A percentile compares a stretch with the other conserved stretches of the same genome.
These are phyloP conservation scores for Andricus curvator DNA, from an alignment of 2,888 invertebrate genomes.

Conservation along the genomic window DNA sequence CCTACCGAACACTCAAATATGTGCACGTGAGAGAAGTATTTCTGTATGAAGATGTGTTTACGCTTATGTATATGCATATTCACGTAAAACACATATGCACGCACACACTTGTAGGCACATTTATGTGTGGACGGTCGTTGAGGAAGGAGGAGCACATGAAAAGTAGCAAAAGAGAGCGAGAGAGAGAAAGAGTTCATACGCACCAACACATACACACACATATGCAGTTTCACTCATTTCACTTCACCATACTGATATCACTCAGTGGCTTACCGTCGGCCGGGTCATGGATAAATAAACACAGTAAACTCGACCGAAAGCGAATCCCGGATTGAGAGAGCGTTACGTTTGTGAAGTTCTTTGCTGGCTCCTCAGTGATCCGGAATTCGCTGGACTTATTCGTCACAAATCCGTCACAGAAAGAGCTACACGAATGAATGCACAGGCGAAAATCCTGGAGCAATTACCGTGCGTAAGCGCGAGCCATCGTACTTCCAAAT, in stretches of 20 bases:
- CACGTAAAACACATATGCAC: not conserved
- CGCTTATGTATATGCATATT: conserved; percentile 38
- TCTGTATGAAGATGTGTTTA: conserved; percentile 32
- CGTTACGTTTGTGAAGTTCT: conserved; percentile 10
- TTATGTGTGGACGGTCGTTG: conserved; percentile 17
- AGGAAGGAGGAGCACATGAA: conserved; percentile 47
- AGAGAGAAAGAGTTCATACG: conserved; percentile 54
- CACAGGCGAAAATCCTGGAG: conserved; percentile 9
- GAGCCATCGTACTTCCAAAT: conserved; percentile 55
- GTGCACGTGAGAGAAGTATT: conserved; percentile 11
- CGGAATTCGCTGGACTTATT: not conserved
- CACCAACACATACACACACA: conserved; percentile 59
- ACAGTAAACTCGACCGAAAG: conserved; percentile 38
- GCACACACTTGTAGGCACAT: not conserved
- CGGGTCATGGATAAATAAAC: conserved; percentile 58
- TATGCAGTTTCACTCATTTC: conserved; percentile 50
- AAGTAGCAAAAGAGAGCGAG: conserved; percentile 41
- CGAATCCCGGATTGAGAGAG: conserved; percentile 24
- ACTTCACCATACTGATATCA: conserved; percentile 48
- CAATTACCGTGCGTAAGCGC: conserved; percentile 51
- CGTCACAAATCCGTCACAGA: conserved; percentile 9
- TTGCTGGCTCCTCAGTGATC: not conserved
- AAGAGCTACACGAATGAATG: not conserved
- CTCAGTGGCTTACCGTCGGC: conserved; percentile 41
- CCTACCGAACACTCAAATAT: conserved; percentile 50